Percentiles rank a stretch among this genome's conserved stretches.
phyloP scores from a whole-genome alignment of 2,797 vertebrate genomes.

The Anguilla anguilla region DNA sequence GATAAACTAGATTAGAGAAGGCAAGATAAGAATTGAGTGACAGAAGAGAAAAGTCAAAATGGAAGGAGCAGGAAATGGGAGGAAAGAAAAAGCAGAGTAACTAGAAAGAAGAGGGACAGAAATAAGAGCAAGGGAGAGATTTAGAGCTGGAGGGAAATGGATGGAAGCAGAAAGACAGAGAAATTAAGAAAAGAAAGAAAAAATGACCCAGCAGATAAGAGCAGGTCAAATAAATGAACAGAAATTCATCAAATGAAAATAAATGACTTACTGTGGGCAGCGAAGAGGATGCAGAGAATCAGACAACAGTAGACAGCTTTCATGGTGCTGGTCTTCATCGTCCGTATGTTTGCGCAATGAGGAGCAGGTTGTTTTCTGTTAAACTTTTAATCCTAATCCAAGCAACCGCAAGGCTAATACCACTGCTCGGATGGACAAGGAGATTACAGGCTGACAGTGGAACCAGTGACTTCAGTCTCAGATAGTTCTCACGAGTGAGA shows the following conservation, averaged over 20 bases:
- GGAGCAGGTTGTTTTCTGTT: conserved; percentile 75
- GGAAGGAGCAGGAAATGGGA: neutral
- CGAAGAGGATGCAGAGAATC: conserved; percentile 70
- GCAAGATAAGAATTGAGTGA: neutral
- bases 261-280: conserved; percentile 69
- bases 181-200: neutral
- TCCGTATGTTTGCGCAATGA: conserved; percentile 62
- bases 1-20: neutral
- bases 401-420: conserved; percentile 70
- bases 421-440: conserved; percentile 59
- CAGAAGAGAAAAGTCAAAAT: neutral
- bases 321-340: conserved; percentile 70
- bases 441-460: conserved; percentile 68
- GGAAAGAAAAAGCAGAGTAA: neutral
- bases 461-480: conserved; percentile 29
- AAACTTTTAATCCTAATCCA: conserved; percentile 76
- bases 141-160: neutral
- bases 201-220: neutral
- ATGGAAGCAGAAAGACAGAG: neutral
- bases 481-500: conserved; percentile 26
- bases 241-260: neutral
- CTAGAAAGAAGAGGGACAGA: neutral
- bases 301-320: conserved; percentile 64
- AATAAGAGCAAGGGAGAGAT: neutral
- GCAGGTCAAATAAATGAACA: neutral